A percentile compares a stretch with the other conserved stretches of the same genome.
phyloP scores from a whole-genome alignment of 1,140 invertebrate genomes.

The Latrodectus geometricus region DNA sequence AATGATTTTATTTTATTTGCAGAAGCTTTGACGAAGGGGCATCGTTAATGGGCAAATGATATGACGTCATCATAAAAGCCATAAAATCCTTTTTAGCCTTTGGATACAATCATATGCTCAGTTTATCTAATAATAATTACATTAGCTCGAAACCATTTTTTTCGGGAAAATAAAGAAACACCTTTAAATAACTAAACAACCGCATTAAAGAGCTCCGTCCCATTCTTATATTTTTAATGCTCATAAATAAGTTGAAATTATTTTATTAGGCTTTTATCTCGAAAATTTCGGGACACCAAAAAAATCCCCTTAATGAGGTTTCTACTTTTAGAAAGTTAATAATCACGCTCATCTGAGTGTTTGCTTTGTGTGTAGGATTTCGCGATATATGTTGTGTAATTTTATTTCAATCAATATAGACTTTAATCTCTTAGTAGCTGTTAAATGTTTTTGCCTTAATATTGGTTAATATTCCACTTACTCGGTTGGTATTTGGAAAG shows the following conservation, averaged over 20 bases:
- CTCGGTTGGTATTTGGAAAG: no score
- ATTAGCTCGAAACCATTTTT: constrained; percentile 34
- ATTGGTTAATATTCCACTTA: no score
- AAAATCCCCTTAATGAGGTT: constrained; percentile 31
- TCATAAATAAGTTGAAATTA: constrained; percentile 30
- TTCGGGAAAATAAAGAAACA: constrained; percentile 5
- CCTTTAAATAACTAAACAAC: constrained; percentile 37
- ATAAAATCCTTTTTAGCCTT: constrained; percentile 42
- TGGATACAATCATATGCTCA: constrained; percentile 30
- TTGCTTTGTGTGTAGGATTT: background rate
- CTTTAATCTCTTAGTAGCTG: no score
- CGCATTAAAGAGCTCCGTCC: no score
- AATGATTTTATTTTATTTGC: no score
- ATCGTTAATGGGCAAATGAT: constrained; percentile 33
- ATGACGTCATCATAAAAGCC: constrained; percentile 41
- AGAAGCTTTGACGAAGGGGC: background rate
- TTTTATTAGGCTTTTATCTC: constrained; percentile 45
- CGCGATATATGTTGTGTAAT: background rate
- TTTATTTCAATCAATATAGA: constrained; percentile 2
- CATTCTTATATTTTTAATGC: constrained; percentile 29
- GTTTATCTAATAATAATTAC: constrained; percentile 53
- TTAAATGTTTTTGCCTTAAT: no score
- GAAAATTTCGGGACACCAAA: constrained; percentile 6
- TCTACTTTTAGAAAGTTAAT: constrained; percentile 41
- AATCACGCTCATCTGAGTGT: constrained; percentile 25